Evolutionary conservation across 2,888 invertebrate genomes (phyloP), one percentile per base, ranked within the genome.

Genomic region (Agonopterix alstromeriana): DNA sequence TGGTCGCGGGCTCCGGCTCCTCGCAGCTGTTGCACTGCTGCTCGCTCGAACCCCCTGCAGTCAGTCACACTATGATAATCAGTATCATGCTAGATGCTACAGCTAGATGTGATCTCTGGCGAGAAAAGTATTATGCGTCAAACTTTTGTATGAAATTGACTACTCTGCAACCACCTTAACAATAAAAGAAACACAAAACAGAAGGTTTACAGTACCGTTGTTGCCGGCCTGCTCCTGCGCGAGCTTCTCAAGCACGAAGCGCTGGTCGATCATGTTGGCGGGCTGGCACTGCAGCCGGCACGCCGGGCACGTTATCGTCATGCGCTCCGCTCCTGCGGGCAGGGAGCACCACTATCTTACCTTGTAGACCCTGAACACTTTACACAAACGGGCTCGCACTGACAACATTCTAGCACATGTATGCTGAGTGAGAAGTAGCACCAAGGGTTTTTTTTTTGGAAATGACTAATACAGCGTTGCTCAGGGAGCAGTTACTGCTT

Each of bases 1-100:
- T 94, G 49, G 95, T 94, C 51, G 97, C 97, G 11, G 91, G 90
- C 55, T 94, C 93, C 58, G 94, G 93, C 70, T 97, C 97, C 59
- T 94, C 94, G 80, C 97, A 97, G 76, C 94, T 96, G 67, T 94
- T 96, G 82, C 97, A 97, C 66, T 69, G 82, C 72, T 76, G 83
- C 65, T 72, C 88, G 73, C 74, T 53, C 53, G 48, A 90, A 80
- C 47, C 73, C 77, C 47, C n/a, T 12, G 42, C 42, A 7, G 8
- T 10, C 38, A 38, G 5, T n/a, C 38, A 38, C 38, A 38, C 9
- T 7, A 38, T 7, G 5, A 17, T 17, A 2, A 27, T 27, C 27
- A 27, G 27, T 27, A 27, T 7, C 27, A 7, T 27, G 27, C 27
- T 1, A 27, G 0, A 27, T 0, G 14, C 2, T 5, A 3, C 2